Evolutionary conservation across 2,888 invertebrate species (phyloP).

Genomic region (Abrostola triplasia): DNA sequence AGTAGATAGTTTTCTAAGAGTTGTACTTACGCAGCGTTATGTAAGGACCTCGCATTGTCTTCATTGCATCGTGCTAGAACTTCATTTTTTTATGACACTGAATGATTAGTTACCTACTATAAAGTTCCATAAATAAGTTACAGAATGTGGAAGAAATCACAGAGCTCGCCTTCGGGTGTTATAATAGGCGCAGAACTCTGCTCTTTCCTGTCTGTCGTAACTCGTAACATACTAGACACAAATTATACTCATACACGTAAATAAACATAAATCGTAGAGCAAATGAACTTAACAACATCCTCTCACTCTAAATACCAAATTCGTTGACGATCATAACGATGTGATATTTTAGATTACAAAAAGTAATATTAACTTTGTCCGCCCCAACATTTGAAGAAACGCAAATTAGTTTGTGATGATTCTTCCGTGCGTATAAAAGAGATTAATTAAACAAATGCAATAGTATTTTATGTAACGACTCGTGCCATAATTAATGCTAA

Average conservation of each 20-base stretch:
- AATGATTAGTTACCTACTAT: too few species aligned
- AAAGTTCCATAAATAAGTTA: too few species aligned
- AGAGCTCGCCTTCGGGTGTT: too few species aligned
- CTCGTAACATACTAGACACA: conserved; percentile 14
- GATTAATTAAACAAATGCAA: neutral
- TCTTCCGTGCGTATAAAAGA: neutral
- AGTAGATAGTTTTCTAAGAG: neutral
- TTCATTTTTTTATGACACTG: too few species aligned
- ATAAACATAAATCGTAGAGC: conserved; percentile 27
- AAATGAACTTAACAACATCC: conserved; percentile 65
- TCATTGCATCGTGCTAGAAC: too few species aligned
- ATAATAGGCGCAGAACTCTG: conserved; percentile 1
- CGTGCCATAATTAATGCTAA: neutral
- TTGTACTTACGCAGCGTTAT: neutral
- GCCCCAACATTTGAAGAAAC: conserved; percentile 2
- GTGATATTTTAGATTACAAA: conserved; percentile 5
- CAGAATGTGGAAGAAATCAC: too few species aligned
- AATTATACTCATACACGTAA: conserved; percentile 23
- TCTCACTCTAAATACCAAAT: conserved; percentile 51
- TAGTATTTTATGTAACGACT: neutral
- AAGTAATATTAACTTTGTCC: neutral
- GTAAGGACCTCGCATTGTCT: too few species aligned
- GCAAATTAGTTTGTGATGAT: conserved; percentile 2
- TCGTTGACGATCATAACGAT: conserved; percentile 4
- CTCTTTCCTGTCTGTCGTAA: conserved; percentile 33